phyloP scores from a whole-genome alignment of 2,888 invertebrate genomes.

The Dasypogon diadema region DNA sequence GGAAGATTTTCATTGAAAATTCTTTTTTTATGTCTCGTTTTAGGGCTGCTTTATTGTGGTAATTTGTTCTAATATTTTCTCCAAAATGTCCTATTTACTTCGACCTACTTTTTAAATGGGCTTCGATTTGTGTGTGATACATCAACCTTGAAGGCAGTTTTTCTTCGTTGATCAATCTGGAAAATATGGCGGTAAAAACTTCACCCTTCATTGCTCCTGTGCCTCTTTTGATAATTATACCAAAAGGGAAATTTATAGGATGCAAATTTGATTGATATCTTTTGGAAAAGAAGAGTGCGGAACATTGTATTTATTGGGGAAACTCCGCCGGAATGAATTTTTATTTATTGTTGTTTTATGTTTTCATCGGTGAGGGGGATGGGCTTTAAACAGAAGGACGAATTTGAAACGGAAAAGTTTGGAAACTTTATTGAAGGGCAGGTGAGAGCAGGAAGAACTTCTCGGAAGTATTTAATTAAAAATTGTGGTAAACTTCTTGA shows the following conservation, averaged over 20 bases:
- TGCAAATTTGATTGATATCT: slow-evolving; percentile 37
- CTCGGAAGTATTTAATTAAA: too few relatives aligned
- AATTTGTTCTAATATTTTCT: slow-evolving; percentile 40
- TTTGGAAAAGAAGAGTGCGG: neutral
- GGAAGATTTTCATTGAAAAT: slow-evolving; percentile 40
- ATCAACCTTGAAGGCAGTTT: slow-evolving; percentile 38
- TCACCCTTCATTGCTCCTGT: neutral
- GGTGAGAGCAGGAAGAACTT: too few relatives aligned
- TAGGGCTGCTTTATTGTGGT: slow-evolving; percentile 28
- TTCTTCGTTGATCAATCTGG: slow-evolving; percentile 31
- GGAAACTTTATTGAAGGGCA: too few relatives aligned
- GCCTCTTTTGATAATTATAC: slow-evolving; percentile 19
- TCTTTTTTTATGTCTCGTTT: slow-evolving; percentile 20
- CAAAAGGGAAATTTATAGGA: slow-evolving; percentile 11
- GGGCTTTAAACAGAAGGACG: too few relatives aligned
- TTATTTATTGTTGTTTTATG: too few relatives aligned
- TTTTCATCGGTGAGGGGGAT: too few relatives aligned
- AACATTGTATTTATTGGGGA: too few relatives aligned
- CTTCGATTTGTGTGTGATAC: slow-evolving; percentile 35
- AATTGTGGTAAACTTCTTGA: too few relatives aligned
- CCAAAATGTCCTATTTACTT: slow-evolving; percentile 33
- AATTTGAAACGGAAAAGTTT: too few relatives aligned
- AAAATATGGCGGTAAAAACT: slow-evolving; percentile 1
- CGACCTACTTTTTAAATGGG: slow-evolving; percentile 41
- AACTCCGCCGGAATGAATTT: too few relatives aligned